Evolutionary conservation across 2,113 vertebrate genomes (phyloP), one percentile per base, ranked within the genome.

Genomic region (Picathartes gymnocephalus): DNA sequence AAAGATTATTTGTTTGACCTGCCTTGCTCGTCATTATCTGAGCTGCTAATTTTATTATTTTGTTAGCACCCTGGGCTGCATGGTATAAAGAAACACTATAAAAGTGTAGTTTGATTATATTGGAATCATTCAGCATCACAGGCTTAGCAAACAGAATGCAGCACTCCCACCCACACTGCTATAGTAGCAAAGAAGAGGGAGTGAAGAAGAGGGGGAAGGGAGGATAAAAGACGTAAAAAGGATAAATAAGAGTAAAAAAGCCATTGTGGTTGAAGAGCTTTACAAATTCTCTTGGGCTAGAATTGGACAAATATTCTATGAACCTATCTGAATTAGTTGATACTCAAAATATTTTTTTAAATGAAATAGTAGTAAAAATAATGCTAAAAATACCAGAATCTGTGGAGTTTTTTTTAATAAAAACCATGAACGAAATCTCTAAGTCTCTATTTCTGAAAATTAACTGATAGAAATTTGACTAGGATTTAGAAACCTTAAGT

Each of bases 41-140:
- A 98, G 95, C 96, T 97, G 96, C 96, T 97, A 98, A 94, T 97
- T 98, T 97, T 97, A 97, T 98, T 98, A 96, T 97, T 98, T 97
- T 95, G 93, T 97, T 98, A 98, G 96, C 93, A 97, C 96, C 96
- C 97, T 96, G 92, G 91, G 92, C 96, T 96, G 96, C 85, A 42
- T 11, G 61, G 93, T 82, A 83, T 93, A 88, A 95, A 92, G 88
- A 6, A 21, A 87, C 65, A 96, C 96, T 95, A 96, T 97, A 97
- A 97, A 97, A 96, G 95, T 84, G 94, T 96, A 89, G 93, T 96
- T 96, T 97, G 98, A 98, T 98, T 98, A 97, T 96, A 97, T 85
- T 95, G 95, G 95, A 97, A 97, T 96, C 96, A 97, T 91, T 96
- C 93, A 94, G 64, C 86, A 88, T 97, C 90, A 86, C 66, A 92